Percentiles rank a stretch among this genome's conserved stretches.
phyloP scores from a whole-genome alignment of 1,140 invertebrate species.

The Trichogramma pretiosum region DNA sequence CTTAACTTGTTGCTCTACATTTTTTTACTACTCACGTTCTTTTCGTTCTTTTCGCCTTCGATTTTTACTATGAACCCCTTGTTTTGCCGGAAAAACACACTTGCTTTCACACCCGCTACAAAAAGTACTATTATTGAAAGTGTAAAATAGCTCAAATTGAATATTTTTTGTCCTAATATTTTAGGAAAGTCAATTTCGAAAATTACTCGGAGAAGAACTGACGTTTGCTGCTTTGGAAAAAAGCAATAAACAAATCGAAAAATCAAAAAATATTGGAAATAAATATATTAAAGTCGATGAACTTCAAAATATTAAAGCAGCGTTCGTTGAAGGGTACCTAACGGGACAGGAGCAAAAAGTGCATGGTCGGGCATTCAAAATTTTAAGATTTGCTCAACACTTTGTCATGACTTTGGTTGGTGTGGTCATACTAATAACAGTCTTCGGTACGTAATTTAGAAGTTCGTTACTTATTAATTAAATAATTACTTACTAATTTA shows the following conservation, averaged over 20 bases:
- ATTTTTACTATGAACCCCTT: no score
- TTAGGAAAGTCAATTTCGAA: conserved; percentile 12
- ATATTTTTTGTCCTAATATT: background rate
- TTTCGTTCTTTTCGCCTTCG: no score
- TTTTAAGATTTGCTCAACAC: conserved; percentile 62
- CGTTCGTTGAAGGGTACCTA: conserved; percentile 84
- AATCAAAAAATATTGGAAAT: conserved; percentile 28
- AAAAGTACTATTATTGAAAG: background rate
- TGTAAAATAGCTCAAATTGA: background rate
- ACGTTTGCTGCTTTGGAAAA: background rate
- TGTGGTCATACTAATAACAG: no score
- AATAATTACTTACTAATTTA: no score
- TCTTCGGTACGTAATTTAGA: no score
- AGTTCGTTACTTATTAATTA: no score
- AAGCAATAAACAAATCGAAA: conserved; percentile 26
- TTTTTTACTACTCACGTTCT: conserved; percentile 1
- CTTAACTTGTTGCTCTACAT: no score
- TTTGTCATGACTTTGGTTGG: no score
- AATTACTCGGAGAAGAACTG: background rate
- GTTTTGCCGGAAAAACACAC: background rate
- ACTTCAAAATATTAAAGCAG: conserved; percentile 69
- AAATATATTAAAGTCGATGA: conserved; percentile 43
- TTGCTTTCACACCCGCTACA: background rate
- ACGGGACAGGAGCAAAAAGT: conserved; percentile 53
- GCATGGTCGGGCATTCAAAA: conserved; percentile 56